A percentile compares a stretch with the other conserved stretches of the same genome.
These are phyloP conservation scores for Beaufortia kweichowensis DNA, from an alignment of 2,113 vertebrate species.

Conservation along the genomic window DNA sequence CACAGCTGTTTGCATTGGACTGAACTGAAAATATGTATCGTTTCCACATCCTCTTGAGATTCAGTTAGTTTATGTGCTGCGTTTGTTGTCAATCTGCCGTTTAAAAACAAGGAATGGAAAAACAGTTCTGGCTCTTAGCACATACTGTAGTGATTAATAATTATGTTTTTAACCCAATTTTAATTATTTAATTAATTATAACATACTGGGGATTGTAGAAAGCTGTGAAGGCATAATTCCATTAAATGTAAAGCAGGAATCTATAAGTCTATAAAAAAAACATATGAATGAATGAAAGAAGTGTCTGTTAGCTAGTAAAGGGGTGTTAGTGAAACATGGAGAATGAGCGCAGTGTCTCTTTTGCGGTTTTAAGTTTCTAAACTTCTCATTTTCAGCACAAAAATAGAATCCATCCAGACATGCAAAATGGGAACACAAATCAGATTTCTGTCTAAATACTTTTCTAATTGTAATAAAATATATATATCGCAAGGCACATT, in stretches of 20 bases:
- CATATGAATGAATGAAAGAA: not conserved
- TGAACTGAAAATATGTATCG: not conserved
- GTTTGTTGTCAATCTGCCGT: not conserved
- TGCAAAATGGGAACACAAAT: not conserved
- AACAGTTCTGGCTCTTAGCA: too few relatives aligned
- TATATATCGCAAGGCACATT: too few relatives aligned
- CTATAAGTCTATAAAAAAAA: not conserved
- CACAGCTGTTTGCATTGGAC: not conserved
- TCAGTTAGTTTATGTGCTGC: not conserved
- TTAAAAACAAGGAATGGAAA: not conserved
- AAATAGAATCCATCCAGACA: slow-evolving; percentile 32
- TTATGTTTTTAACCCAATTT: not conserved
- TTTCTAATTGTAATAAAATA: too few relatives aligned
- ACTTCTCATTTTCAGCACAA: not conserved
- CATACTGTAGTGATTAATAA: not conserved
- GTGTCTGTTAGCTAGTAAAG: not conserved
- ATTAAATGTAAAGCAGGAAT: not conserved
- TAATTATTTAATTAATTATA: not conserved
- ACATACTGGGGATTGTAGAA: not conserved
- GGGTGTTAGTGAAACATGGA: not conserved
- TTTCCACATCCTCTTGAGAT: not conserved
- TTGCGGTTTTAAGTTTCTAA: not conserved
- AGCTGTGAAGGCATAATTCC: not conserved
- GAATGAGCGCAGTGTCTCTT: not conserved
- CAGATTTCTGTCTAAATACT: too few relatives aligned